Conservation (phyloP, 2,888 invertebrate genomes). For the Metellina segmentata region DNA sequence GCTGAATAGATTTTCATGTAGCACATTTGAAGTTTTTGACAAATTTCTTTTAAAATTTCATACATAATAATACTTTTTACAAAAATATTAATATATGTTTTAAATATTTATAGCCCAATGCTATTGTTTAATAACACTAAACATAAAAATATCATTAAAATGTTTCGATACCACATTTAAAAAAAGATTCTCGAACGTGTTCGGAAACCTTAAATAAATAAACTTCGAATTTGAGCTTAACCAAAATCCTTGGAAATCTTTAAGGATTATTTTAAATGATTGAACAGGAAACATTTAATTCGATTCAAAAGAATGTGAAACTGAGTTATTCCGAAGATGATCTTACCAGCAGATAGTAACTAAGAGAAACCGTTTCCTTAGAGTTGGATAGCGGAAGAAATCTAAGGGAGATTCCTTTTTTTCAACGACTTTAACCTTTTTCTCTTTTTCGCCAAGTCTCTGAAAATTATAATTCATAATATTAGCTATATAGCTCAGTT, state of each 20-base stretch:
- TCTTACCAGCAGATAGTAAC: slow-evolving; percentile 71
- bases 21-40: too few relatives aligned
- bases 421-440: slow-evolving; percentile 28
- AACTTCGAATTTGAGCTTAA: neutral
- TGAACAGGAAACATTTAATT: neutral
- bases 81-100: too few relatives aligned
- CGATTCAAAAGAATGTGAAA: neutral
- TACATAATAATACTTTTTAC: too few relatives aligned
- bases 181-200: too few relatives aligned
- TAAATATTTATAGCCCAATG: too few relatives aligned
- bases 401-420: slow-evolving; percentile 51
- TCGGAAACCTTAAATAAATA: too few relatives aligned
- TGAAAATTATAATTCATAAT: neutral
- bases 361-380: slow-evolving; percentile 74
- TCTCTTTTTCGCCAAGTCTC: slow-evolving; percentile 62
- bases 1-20: too few relatives aligned
- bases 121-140: too few relatives aligned
- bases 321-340: neutral
- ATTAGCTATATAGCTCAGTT: too few relatives aligned
- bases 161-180: too few relatives aligned
- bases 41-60: too few relatives aligned
- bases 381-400: slow-evolving; percentile 70
- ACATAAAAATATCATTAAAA: too few relatives aligned
- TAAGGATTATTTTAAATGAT: neutral
- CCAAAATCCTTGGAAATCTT: neutral